These are phyloP conservation scores for Noctua janthina DNA, from an alignment of 2,888 invertebrate species.

Conservation along the genomic window DNA sequence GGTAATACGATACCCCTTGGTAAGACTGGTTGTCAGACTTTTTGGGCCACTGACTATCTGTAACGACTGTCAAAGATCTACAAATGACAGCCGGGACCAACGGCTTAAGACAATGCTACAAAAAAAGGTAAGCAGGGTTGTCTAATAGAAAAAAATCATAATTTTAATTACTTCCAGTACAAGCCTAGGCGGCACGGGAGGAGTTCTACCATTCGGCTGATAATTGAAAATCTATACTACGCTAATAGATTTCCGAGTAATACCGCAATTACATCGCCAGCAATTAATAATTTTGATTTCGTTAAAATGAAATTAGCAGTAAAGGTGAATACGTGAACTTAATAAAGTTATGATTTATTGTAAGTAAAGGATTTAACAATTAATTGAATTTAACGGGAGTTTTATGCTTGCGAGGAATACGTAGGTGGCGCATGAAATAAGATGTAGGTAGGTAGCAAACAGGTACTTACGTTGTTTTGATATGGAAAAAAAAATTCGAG, in stretches of 20 bases:
- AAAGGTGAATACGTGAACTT: slow-evolving; percentile 14
- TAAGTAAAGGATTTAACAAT: neutral
- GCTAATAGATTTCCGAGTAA: slow-evolving; percentile 58
- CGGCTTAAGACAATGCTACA: neutral
- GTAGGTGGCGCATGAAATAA: neutral
- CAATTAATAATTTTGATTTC: slow-evolving; percentile 60
- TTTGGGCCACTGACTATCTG: no score
- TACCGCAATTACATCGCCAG: slow-evolving; percentile 54
- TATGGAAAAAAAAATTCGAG: no score
- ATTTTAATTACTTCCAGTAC: slow-evolving; percentile 1
- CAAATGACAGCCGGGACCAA: no score
- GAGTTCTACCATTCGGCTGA: slow-evolving; percentile 13
- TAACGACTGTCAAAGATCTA: no score
- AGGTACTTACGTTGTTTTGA: neutral
- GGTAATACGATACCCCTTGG: no score
- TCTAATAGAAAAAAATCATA: neutral
- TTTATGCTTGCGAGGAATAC: neutral
- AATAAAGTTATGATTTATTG: slow-evolving; percentile 39
- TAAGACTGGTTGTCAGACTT: no score
- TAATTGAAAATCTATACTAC: slow-evolving; percentile 63
- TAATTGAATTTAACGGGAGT: slow-evolving; percentile 31
- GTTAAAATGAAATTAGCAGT: slow-evolving; percentile 49
- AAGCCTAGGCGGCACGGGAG: slow-evolving; percentile 8
- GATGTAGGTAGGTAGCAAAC: neutral
- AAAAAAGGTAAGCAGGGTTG: no score